These are phyloP conservation scores for Lutjanus erythropterus DNA, from an alignment of 2,113 vertebrate species.

Conservation along the genomic window DNA sequence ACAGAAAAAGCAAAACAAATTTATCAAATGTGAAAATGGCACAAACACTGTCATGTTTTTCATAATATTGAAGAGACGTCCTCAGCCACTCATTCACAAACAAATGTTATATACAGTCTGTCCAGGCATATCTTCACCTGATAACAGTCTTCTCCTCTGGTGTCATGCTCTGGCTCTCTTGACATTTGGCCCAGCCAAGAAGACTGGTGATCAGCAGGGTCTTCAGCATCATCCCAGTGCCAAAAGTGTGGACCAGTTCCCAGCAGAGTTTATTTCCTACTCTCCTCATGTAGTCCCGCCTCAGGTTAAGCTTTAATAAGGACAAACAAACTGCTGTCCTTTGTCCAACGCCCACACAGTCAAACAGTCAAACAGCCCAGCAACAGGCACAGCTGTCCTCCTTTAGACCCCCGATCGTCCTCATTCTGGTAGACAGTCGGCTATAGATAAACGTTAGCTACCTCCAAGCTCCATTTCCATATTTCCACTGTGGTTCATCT, in stretches of 20 bases:
- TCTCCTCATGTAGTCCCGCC: slow-evolving; percentile 15
- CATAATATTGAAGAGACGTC: background rate
- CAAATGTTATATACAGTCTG: background rate
- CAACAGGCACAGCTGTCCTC: slow-evolving; percentile 47
- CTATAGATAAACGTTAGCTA: slow-evolving; percentile 34
- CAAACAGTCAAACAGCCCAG: slow-evolving; percentile 63
- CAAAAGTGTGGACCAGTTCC: background rate
- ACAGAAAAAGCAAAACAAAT: slow-evolving; percentile 26
- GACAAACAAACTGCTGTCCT: slow-evolving; percentile 42
- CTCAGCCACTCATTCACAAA: background rate
- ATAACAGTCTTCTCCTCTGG: slow-evolving; percentile 81
- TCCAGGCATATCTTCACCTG: slow-evolving; percentile 69
- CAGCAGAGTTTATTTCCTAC: background rate
- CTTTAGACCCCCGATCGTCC: slow-evolving; percentile 30
- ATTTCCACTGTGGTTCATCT: background rate
- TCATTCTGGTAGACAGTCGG: slow-evolving; percentile 8
- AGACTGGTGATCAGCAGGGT: slow-evolving; percentile 68
- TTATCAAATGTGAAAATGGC: background rate
- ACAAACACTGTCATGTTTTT: background rate
- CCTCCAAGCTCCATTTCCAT: slow-evolving; percentile 43
- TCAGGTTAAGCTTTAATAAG: slow-evolving; percentile 17
- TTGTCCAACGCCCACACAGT: slow-evolving; percentile 42
- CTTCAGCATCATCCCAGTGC: slow-evolving; percentile 57
- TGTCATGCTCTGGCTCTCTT: slow-evolving; percentile 82
- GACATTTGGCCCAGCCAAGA: slow-evolving; percentile 66